Evolutionary conservation across 2,113 vertebrate species (phyloP).

Genomic region (Propithecus coquereli): DNA sequence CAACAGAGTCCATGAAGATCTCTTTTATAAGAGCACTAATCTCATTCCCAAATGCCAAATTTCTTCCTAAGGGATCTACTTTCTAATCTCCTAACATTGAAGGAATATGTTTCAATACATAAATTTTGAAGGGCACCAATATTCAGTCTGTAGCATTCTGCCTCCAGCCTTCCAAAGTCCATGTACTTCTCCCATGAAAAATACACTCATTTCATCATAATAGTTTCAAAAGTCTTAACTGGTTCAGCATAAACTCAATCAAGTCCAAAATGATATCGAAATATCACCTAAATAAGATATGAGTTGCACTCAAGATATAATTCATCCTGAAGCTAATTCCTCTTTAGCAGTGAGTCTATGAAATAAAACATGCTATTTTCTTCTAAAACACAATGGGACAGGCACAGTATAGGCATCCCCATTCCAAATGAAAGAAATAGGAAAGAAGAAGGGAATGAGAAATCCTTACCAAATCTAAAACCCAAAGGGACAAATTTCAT

Average conservation of each 20-base stretch:
- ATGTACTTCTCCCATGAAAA: background rate
- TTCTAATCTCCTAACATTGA: background rate
- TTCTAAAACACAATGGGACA: background rate
- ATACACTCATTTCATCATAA: background rate
- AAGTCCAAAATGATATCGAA: background rate
- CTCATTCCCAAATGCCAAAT: background rate
- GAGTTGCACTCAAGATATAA: background rate
- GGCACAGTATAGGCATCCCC: background rate
- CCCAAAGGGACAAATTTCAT: background rate
- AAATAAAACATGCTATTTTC: background rate
- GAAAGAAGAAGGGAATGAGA: background rate
- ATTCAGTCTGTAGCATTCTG: background rate
- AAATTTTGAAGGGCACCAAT: background rate
- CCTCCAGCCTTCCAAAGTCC: background rate
- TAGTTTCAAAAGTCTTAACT: background rate
- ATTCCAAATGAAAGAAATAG: background rate
- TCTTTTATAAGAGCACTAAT: background rate
- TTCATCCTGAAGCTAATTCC: background rate
- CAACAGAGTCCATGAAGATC: background rate
- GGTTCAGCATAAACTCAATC: background rate
- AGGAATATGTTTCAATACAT: background rate
- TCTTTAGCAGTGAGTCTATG: background rate
- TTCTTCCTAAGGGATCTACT: background rate
- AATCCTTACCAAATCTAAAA: background rate
- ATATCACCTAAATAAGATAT: background rate